These are phyloP conservation scores for Ichneumon xanthorius DNA, from an alignment of 2,888 invertebrate species.

Conservation along the genomic window DNA sequence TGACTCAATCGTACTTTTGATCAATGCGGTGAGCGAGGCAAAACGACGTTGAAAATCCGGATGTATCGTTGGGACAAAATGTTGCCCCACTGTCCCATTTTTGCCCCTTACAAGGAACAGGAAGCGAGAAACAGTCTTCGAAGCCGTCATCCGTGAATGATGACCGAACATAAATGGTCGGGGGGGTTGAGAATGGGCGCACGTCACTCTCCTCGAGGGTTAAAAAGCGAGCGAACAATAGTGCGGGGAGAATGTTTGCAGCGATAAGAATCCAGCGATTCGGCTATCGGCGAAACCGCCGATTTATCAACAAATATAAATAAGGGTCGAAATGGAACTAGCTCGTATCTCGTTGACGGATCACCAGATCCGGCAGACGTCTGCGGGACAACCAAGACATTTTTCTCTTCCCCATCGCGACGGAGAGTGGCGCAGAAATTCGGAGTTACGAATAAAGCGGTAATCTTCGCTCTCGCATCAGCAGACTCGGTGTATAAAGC, in stretches of 20 bases:
- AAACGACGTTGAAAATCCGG: too few species aligned
- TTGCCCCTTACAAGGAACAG: not conserved
- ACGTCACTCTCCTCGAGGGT: conserved; percentile 5
- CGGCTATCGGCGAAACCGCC: conserved; percentile 36
- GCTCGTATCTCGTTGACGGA: conserved; percentile 51
- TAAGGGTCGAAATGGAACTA: conserved; percentile 34
- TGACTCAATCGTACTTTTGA: too few species aligned
- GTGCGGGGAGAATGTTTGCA: not conserved
- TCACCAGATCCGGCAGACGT: conserved; percentile 46
- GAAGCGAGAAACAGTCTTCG: conserved; percentile 1
- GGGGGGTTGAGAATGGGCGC: conserved; percentile 30
- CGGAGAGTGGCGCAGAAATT: conserved; percentile 29
- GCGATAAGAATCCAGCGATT: conserved; percentile 20
- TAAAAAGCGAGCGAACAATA: conserved; percentile 22
- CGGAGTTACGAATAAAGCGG: conserved; percentile 63
- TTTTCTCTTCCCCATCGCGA: conserved; percentile 36
- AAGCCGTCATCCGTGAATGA: conserved; percentile 14
- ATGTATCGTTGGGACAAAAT: too few species aligned
- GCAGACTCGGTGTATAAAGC: conserved; percentile 48
- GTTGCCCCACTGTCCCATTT: too few species aligned
- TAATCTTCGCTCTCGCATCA: conserved; percentile 69
- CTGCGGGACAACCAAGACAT: conserved; percentile 40
- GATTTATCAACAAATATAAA: conserved; percentile 60
- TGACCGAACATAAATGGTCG: conserved; percentile 9
- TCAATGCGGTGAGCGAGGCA: too few species aligned